Base-by-base conservation (phyloP, 2,113 vertebrate species). In the Cebidichthys violaceus region DNA sequence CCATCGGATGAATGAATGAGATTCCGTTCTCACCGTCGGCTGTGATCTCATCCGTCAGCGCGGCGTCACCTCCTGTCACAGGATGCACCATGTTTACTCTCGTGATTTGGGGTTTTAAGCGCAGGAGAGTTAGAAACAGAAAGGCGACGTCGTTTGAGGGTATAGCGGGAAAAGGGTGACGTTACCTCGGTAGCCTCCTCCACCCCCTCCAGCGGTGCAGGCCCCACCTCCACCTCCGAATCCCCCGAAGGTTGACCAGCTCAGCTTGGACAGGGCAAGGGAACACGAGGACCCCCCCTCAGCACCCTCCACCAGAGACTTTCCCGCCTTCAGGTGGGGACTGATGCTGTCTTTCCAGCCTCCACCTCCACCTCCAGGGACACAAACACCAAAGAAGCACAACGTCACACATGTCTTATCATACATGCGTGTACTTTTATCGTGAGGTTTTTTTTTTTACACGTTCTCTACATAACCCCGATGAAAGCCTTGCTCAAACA, bases 151-250 rank as follows among this genome's bases (percentile, higher is more conserved):
- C 11, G 31, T 20, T 35, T 27, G 13, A 33, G n/a, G 18, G 9
- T 17, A 33, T 17, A 33, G 4, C 29, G 47, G 71, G n/a, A n/a
- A 69, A 8, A 76, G 18, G 59, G 27, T 24, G n/a, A 0, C 79
- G 78, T 87, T 92, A 97, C 97, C 96, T 95, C 92, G 94, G 92
- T 97, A 97, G 86, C 97, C 97, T 79, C 96, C 97, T 0, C 97
- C 96, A 3, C 97, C 96, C 15, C 97, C 97, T 59, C 96, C 96
- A 3, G 96, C 96, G 17, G 96, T 96, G 91, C 97, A 98, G 41
- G 97, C 96, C 11, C 97, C 97, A 50, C 97, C 96, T 80, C 97
- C 97, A 2, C 96, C 96, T 64, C 96, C 96, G 79, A 98, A 98
- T 22, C 97, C 97, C 33, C 97, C 96, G 0, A 92, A 96, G 2